Evolutionary conservation across 1,140 invertebrate genomes (phyloP).

Genomic region (Anastrepha obliqua): DNA sequence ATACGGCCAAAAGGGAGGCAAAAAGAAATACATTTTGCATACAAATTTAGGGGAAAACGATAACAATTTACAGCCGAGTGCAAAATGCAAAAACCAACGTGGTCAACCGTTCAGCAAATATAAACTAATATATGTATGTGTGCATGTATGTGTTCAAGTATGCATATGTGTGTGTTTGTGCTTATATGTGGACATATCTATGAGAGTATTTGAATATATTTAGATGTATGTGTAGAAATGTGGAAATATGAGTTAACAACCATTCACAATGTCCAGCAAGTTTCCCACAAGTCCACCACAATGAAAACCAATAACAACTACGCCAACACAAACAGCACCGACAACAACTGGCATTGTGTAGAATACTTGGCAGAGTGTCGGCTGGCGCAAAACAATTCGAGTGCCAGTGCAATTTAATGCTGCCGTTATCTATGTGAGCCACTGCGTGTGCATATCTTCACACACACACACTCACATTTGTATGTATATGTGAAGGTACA

Average conservation of each 20-base stretch:
- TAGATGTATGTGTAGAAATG: no score
- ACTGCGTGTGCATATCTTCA: background rate
- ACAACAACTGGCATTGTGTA: background rate
- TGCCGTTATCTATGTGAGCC: background rate
- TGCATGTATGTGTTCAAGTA: background rate
- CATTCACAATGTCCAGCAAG: background rate
- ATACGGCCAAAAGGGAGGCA: background rate
- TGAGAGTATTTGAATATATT: no score
- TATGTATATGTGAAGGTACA: no score
- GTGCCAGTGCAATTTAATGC: background rate
- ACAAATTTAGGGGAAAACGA: background rate
- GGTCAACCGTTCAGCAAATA: background rate
- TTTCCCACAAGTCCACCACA: background rate
- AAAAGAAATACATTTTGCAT: background rate
- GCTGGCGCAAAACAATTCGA: background rate
- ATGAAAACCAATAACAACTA: background rate
- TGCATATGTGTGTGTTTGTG: background rate
- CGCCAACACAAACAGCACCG: background rate
- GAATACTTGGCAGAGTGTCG: background rate
- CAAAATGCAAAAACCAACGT: background rate
- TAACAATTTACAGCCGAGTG: background rate
- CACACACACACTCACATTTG: background rate
- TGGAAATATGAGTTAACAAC: no score
- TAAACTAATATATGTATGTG: background rate
- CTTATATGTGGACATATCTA: no score